Evolutionary conservation across 2,113 vertebrate genomes (phyloP), one percentile per base, ranked within the genome.

Genomic region (Cryptotis parvus): DNA sequence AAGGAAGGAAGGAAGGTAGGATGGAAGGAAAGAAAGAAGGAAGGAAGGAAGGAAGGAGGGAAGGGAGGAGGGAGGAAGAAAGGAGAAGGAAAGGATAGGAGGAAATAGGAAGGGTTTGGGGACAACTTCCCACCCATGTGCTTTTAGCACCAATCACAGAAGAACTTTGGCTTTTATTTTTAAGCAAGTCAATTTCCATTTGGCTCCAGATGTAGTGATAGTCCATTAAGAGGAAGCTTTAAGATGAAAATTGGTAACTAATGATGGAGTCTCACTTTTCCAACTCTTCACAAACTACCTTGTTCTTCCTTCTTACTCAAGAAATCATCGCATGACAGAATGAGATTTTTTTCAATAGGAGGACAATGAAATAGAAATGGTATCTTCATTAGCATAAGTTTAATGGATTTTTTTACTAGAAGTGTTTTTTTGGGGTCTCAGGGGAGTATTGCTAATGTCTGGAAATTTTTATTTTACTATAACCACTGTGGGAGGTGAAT

Each of bases 321-420:
- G 15, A 70, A 58, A 74, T 24, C 39, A 37, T 37, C 33, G 1
- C 4, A 12, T 84, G 26, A 49, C 16, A 73, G 75, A 94, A 66
- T 12, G 66, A 70, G 24, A 11, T 80, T 79, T 87, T n/a, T 76
- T 37, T 14, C 20, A 63, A 35, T 49, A 66, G 79, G 49, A 85
- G 18, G 11, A 80, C 37, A 84, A 26, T 31, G 43, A 65, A 77
- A 76, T 0, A 0, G 18, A 49, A 86, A 79, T 72, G 66, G 79
- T 84, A 90, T 12, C 6, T 85, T 92, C 3, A 11, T n/a, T 76
- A 94, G 83, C 70, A 55, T 94, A 91, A 95, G 45, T 12, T 79
- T 87, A 18, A 37, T 7, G 18, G 4, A 24, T n/a, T 87, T 79
- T n/a, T 55, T 16, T 45, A 49, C 18, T 78, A 77, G 33, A 7